Percentiles rank a stretch among this genome's conserved stretches.
Evolutionary conservation across 2,888 invertebrate species (phyloP).

Genomic region (Nematopogon swammerdamellus): DNA sequence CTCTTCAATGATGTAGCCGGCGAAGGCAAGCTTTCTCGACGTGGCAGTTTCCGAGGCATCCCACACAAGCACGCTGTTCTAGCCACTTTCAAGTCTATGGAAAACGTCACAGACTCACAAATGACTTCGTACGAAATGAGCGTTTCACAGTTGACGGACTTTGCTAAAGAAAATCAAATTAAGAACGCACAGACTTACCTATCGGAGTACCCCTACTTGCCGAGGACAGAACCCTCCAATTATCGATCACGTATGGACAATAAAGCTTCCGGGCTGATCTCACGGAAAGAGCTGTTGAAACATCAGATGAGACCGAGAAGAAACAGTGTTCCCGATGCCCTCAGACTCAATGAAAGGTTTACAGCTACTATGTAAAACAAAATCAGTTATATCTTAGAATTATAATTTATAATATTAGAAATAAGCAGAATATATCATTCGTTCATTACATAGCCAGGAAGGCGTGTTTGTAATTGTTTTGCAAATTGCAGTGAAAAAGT

Average conservation of each 20-base stretch:
- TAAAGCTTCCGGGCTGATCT: conserved; percentile 43
- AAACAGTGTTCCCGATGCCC: conserved; percentile 42
- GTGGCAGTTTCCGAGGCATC: conserved; percentile 50
- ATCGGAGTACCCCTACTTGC: conserved; percentile 47
- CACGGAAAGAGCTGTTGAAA: conserved; percentile 32
- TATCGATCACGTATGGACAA: conserved; percentile 43
- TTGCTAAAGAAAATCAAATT: conserved; percentile 29
- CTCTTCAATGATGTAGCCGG: conserved; percentile 42
- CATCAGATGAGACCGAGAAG: conserved; percentile 30
- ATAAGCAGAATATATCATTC: no score
- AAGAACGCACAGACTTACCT: conserved; percentile 44
- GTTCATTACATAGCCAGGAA: no score
- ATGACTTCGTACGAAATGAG: conserved; percentile 40
- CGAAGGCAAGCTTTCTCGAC: conserved; percentile 41
- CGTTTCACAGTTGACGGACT: conserved; percentile 30
- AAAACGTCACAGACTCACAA: conserved; percentile 33
- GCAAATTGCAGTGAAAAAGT: no score
- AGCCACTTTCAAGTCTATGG: conserved; percentile 50
- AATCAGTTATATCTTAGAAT: conserved; percentile 17
- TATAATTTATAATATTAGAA: no score
- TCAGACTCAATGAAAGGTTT: conserved; percentile 37
- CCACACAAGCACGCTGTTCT: conserved; percentile 53
- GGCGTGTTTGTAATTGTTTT: no score
- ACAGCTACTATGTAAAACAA: conserved; percentile 17
- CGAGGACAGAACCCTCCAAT: conserved; percentile 46